These are phyloP conservation scores for Celastrina argiolus DNA, from an alignment of 2,888 invertebrate genomes.

Conservation along the genomic window DNA sequence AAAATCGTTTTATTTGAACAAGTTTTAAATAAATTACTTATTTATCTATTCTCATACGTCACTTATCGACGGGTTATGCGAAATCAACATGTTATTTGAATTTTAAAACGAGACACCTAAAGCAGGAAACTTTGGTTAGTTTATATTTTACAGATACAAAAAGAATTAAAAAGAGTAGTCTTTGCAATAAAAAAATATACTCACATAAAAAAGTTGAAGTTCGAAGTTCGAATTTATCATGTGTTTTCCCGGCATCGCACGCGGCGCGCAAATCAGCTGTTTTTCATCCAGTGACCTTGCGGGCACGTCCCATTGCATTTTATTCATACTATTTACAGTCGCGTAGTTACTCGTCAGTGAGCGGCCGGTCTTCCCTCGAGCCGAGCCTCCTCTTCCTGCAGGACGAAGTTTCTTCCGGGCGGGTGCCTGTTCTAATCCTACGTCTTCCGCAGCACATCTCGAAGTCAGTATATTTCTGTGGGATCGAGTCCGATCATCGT, in stretches of 20 bases:
- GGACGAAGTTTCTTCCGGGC: constrained; percentile 68
- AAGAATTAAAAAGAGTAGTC: neutral
- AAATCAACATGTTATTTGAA: constrained; percentile 13
- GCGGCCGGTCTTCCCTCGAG: constrained; percentile 38
- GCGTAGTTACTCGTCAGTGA: constrained; percentile 45
- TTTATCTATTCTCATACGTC: constrained; percentile 19
- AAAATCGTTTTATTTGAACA: neutral
- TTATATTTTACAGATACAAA: neutral
- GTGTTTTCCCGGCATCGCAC: constrained; percentile 48
- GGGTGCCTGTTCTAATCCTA: constrained; percentile 62
- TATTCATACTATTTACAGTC: constrained; percentile 65
- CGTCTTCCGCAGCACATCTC: constrained; percentile 73
- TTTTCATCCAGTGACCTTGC: constrained; percentile 68
- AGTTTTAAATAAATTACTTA: constrained; percentile 9
- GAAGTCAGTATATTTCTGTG: constrained; percentile 64
- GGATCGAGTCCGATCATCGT: constrained; percentile 66
- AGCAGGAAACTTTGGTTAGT: neutral
- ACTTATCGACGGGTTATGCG: neutral
- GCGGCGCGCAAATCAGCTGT: constrained; percentile 67
- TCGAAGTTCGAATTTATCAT: constrained; percentile 26
- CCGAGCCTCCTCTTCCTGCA: constrained; percentile 68
- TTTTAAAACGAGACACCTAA: constrained; percentile 1
- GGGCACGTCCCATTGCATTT: constrained; percentile 52
- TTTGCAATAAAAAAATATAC: constrained; percentile 39
- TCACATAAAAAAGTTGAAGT: constrained; percentile 45